Conservation (phyloP, 2,113 vertebrate genomes). For the Etheostoma spectabile region DNA sequence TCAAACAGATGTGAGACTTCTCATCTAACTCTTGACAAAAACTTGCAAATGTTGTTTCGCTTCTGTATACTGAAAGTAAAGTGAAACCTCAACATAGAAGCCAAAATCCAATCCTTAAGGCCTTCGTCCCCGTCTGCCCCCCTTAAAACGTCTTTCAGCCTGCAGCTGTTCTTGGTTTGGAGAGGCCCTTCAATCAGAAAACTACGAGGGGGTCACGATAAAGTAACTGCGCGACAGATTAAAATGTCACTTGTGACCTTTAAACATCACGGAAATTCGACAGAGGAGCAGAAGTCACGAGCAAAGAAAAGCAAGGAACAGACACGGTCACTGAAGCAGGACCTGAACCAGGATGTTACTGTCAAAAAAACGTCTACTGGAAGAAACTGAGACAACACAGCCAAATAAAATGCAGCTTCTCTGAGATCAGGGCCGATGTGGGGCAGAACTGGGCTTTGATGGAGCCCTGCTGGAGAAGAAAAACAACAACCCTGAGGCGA, state of each 20-base stretch:
- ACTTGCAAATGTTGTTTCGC: no score
- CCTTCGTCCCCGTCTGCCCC: not conserved
- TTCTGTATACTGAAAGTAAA: not conserved
- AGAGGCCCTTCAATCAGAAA: slow-evolving; percentile 26
- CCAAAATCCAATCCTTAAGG: not conserved
- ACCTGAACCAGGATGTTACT: not conserved
- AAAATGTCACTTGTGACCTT: not conserved
- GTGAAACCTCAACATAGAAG: not conserved
- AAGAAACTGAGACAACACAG: not conserved
- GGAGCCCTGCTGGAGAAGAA: not conserved
- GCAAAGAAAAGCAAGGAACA: not conserved
- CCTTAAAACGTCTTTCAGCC: not conserved
- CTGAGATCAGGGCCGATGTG: not conserved
- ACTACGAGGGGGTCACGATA: not conserved
- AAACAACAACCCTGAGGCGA: slow-evolving; percentile 13
- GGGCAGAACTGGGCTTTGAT: slow-evolving; percentile 11
- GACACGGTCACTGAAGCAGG: not conserved
- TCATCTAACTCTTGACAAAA: no score
- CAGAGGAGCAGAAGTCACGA: not conserved
- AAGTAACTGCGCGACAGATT: not conserved
- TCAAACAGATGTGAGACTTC: no score
- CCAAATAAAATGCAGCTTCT: not conserved
- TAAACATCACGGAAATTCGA: not conserved
- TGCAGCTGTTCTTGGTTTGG: slow-evolving; percentile 2
- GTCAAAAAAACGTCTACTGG: not conserved